Base-by-base conservation (phyloP, 2,888 invertebrate genomes). In the Onchidella celtica region DNA sequence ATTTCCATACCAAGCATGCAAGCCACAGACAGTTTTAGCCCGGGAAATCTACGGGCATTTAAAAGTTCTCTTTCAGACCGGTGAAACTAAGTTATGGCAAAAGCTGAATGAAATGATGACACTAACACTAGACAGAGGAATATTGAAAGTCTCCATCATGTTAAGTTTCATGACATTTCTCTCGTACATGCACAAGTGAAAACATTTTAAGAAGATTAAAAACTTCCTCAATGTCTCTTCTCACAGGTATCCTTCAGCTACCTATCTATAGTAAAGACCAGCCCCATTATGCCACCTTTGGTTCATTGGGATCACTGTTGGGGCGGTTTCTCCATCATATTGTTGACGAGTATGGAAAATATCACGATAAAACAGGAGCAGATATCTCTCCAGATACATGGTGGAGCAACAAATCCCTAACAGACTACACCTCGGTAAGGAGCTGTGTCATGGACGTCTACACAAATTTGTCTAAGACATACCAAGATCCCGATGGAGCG, bases 231-330 rank as follows among this genome's bases (percentile, higher is more conserved):
- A n/a, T n/a, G n/a, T n/a, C n/a, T n/a, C n/a, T n/a, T n/a, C n/a
- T n/a, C n/a, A n/a, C 78, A 83, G 92, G 92, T 0, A 83, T 90
- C 70, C 85, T 92, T 34, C 91, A 91, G 85, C 88, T 87, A 73
- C 92, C 92, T 0, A 74, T 92, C 68, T 92, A 90, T 84, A 86
- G 88, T 79, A 84, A 87, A 84, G 83, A 85, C 2, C 85, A 89
- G 29, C 91, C 91, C 0, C 88, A 89, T 69, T 89, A 88, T 85
- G 78, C 87, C 70, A 91, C 91, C 82, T 92, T 90, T 84, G 92
- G 91, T 0, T 87, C 88, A 0, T 84, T 92, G 77, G 92, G 92
- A 3, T 84, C 88, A 1, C 36, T 89, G 0, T 63, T 92, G 4
- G 90, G 88, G 0, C 88, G 90, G 40, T 87, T 88, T 78, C 47